These are phyloP conservation scores for Kryphioiulus occultus DNA, from an alignment of 2,888 invertebrate species.

Conservation along the genomic window DNA sequence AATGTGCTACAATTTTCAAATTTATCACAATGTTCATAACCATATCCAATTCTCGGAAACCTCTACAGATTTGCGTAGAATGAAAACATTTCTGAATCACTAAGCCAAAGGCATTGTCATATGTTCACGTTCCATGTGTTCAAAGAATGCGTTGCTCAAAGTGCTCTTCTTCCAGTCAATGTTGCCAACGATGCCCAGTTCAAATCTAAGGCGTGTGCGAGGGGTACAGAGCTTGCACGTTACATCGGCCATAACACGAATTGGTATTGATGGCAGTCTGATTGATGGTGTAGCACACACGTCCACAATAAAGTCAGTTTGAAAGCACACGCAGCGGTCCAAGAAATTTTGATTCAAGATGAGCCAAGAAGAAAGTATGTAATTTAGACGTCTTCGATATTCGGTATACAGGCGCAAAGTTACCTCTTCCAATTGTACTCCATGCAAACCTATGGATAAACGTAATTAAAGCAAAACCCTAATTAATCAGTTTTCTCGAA, in stretches of 20 bases:
- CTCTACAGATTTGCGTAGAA: background rate
- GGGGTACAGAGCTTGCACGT: background rate
- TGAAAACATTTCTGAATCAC: background rate
- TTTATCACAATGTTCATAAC: background rate
- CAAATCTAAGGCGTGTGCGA: background rate
- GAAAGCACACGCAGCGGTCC: conserved; percentile 13
- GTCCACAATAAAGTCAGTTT: conserved; percentile 12
- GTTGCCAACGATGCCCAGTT: background rate
- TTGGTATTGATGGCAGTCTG: background rate
- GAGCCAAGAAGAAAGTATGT: background rate
- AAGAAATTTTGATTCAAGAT: conserved; percentile 20
- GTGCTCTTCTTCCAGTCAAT: conserved; percentile 8
- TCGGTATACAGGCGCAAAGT: background rate
- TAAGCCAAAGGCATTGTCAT: background rate
- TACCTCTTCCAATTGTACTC: background rate
- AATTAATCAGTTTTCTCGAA: background rate
- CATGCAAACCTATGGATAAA: conserved; percentile 3
- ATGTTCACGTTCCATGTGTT: background rate
- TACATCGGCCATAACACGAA: background rate
- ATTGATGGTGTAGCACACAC: background rate
- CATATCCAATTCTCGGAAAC: background rate
- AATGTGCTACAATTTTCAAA: no score
- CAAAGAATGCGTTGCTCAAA: conserved; percentile 13
- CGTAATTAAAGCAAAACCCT: background rate
- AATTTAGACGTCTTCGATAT: conserved; percentile 35